Conservation (phyloP, 2,888 invertebrate genomes). For the Eupithecia pulchellata region DNA sequence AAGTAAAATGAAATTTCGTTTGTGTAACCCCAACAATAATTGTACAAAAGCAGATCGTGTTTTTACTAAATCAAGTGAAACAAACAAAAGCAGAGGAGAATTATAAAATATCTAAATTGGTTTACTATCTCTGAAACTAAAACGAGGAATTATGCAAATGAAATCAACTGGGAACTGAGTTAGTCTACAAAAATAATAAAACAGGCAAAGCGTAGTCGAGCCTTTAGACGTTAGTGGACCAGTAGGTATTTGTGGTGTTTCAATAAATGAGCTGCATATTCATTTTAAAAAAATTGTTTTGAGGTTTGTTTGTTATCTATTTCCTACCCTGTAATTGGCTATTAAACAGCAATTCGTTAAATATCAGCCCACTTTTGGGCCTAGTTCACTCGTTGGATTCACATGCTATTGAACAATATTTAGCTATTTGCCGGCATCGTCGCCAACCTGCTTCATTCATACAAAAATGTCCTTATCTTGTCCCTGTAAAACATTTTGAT, state of each 20-base stretch:
- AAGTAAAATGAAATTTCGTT: conserved; percentile 1
- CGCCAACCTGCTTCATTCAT: neutral
- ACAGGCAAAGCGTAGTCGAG: neutral
- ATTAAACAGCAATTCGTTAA: too few species aligned
- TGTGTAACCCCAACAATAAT: neutral
- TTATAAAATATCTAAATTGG: conserved; percentile 23
- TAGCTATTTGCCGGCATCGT: neutral
- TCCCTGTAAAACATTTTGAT: neutral
- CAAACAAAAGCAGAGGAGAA: conserved; percentile 7
- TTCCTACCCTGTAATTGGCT: too few species aligned
- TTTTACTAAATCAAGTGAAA: conserved; percentile 9
- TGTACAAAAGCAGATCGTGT: neutral
- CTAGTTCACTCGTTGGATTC: too few species aligned
- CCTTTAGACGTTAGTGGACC: neutral
- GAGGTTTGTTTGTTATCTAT: too few species aligned
- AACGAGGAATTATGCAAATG: conserved; percentile 33
- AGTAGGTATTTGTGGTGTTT: neutral
- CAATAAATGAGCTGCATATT: neutral
- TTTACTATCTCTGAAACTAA: conserved; percentile 35
- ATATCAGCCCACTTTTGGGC: too few species aligned
- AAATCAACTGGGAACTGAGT: conserved; percentile 26
- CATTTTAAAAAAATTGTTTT: too few species aligned
- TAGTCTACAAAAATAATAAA: conserved; percentile 10
- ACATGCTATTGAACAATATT: neutral
- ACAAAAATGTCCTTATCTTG: neutral